Conservation (phyloP, 2,113 vertebrate species). For the Rutilus rutilus region DNA sequence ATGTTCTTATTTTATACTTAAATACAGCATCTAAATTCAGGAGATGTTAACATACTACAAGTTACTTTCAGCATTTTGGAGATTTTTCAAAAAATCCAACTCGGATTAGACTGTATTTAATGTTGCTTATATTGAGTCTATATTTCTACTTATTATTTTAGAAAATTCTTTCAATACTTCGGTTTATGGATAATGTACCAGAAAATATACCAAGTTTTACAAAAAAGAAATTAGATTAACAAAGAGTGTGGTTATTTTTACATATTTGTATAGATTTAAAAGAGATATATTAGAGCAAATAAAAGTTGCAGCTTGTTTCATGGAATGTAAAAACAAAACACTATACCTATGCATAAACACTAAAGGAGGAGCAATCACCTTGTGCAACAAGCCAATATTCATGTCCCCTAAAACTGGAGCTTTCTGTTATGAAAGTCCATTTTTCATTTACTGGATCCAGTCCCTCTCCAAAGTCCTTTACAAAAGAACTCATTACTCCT, state of each 20-base stretch:
- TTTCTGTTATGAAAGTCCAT: not conserved
- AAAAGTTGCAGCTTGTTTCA: slow-evolving; percentile 49
- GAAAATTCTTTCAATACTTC: slow-evolving; percentile 58
- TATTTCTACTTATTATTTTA: slow-evolving; percentile 67
- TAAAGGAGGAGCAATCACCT: slow-evolving; percentile 59
- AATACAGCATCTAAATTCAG: slow-evolving; percentile 60
- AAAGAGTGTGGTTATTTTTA: slow-evolving; percentile 55
- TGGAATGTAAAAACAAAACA: slow-evolving; percentile 56
- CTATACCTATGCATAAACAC: slow-evolving; percentile 51
- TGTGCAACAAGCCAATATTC: slow-evolving; percentile 43
- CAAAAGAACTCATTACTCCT: slow-evolving; percentile 1
- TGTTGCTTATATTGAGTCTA: slow-evolving; percentile 53
- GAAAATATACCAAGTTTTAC: slow-evolving; percentile 63
- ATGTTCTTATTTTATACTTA: slow-evolving; percentile 55
- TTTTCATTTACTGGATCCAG: slow-evolving; percentile 55
- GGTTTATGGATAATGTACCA: slow-evolving; percentile 60
- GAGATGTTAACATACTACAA: slow-evolving; percentile 38
- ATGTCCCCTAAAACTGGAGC: slow-evolving; percentile 5
- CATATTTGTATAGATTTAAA: slow-evolving; percentile 60
- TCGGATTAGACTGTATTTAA: slow-evolving; percentile 51
- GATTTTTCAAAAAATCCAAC: slow-evolving; percentile 33
- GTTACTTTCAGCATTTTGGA: slow-evolving; percentile 39
- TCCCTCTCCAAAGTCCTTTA: slow-evolving; percentile 37
- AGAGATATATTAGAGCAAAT: slow-evolving; percentile 49
- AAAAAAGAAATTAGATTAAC: slow-evolving; percentile 61